A percentile compares a stretch with the other conserved stretches of the same genome.
phyloP scores from a whole-genome alignment of 1,140 invertebrate genomes.

The Macrostomum lignano region DNA sequence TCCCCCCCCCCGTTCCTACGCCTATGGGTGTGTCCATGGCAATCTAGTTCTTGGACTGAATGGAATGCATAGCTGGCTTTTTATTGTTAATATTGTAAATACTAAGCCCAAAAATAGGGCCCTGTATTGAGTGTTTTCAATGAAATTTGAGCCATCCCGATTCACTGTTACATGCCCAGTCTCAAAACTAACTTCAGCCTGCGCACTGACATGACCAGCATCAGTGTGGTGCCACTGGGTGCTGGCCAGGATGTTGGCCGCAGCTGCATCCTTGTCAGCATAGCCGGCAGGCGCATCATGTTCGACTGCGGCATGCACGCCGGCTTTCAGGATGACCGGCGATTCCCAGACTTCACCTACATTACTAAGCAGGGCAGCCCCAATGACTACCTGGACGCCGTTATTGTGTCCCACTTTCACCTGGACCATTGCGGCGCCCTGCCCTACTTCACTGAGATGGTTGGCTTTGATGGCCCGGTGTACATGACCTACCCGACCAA shows the following conservation, averaged over 20 bases:
- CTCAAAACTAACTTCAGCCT: too few species aligned
- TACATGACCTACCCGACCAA: slow-evolving; percentile 99
- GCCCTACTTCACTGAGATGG: slow-evolving; percentile 92
- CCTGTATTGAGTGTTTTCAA: too few species aligned
- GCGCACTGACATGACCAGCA: slow-evolving; percentile 5
- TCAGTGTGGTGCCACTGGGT: slow-evolving; percentile 7
- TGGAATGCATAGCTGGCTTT: too few species aligned
- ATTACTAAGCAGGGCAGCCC: slow-evolving; percentile 44
- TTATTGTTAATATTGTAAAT: too few species aligned
- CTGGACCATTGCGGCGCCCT: slow-evolving; percentile 92
- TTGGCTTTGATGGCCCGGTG: slow-evolving; percentile 81
- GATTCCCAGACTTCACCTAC: slow-evolving; percentile 88
- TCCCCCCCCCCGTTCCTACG: too few species aligned
- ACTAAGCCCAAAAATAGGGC: too few species aligned
- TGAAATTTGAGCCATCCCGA: too few species aligned
- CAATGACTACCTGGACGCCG: slow-evolving; percentile 74
- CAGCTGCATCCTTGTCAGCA: slow-evolving; percentile 75
- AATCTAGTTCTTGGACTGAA: too few species aligned
- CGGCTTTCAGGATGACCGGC: slow-evolving; percentile 85
- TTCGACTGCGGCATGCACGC: slow-evolving; percentile 99
- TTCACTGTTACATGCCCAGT: too few species aligned
- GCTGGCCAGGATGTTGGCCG: slow-evolving; percentile 55
- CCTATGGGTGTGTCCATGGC: too few species aligned
- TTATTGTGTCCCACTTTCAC: slow-evolving; percentile 98
- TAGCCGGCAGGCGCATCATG: slow-evolving; percentile 97